A percentile compares a stretch with the other conserved stretches of the same genome.
Evolutionary conservation across 2,797 vertebrate species (phyloP).

Genomic region (Pangasius macronema): DNA sequence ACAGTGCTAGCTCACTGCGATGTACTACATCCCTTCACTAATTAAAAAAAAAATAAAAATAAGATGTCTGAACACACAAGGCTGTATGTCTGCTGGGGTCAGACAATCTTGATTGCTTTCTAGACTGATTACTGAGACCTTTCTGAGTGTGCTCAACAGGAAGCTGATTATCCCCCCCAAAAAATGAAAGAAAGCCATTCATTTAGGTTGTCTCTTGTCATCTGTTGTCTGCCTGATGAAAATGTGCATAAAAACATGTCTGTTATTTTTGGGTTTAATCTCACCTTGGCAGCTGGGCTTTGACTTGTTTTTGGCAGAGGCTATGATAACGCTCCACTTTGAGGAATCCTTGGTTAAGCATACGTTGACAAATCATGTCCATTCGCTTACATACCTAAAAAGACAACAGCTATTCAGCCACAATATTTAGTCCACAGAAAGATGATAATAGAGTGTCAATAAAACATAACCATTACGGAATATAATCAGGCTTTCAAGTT

Average conservation of each 20-base stretch:
- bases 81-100: not conserved
- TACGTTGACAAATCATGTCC: conserved; percentile 95
- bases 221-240: not conserved
- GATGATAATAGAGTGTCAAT: not conserved
- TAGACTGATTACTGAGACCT: not conserved
- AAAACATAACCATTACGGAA: not conserved
- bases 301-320: conserved; percentile 97
- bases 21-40: not conserved
- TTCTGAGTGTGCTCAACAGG: not conserved
- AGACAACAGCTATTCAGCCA: not conserved
- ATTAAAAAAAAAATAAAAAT: no score
- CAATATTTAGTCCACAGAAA: not conserved
- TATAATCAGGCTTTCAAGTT: not conserved
- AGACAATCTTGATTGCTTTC: not conserved
- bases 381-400: conserved; percentile 94
- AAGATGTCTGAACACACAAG: not conserved
- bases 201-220: no score
- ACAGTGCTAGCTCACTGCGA: not conserved
- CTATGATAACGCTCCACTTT: conserved; percentile 97
- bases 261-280: conserved; percentile 28
- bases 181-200: not conserved
- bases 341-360: conserved; percentile 97
- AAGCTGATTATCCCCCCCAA: not conserved
- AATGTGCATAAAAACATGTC: not conserved
- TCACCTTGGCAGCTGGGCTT: conserved; percentile 95